These are phyloP conservation scores for Anoura caudifer DNA, from an alignment of 2,113 vertebrate genomes.

Conservation along the genomic window DNA sequence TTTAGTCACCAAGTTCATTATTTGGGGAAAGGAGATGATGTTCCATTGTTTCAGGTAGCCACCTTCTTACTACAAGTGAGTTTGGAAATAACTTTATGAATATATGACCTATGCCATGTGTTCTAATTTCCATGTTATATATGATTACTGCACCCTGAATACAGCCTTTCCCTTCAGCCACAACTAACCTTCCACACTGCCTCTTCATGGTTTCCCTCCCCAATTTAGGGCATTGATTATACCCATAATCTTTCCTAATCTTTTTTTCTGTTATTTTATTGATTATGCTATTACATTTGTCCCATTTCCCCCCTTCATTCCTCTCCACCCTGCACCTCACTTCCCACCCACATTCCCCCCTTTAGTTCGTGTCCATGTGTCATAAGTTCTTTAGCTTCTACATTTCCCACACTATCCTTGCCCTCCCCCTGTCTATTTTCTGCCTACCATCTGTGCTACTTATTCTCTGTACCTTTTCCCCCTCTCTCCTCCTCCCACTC, in stretches of 20 bases:
- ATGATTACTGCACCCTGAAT: not conserved
- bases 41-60: not conserved
- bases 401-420: too few species aligned
- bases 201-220: not conserved
- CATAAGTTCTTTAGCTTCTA: too few species aligned
- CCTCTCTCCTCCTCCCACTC: too few species aligned
- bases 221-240: not conserved
- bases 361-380: too few species aligned
- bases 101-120: not conserved
- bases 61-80: not conserved
- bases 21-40: not conserved
- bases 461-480: too few species aligned
- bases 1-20: not conserved
- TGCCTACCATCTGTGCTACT: too few species aligned
- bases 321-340: too few species aligned
- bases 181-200: not conserved
- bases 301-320: too few species aligned
- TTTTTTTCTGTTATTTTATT: too few species aligned
- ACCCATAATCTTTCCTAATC: not conserved
- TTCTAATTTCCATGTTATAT: not conserved
- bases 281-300: too few species aligned
- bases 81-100: not conserved
- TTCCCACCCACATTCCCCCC: too few species aligned
- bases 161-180: not conserved
- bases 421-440: too few species aligned